Evolutionary conservation across 2,113 vertebrate species (phyloP).

Genomic region (Ahaetulla prasina): DNA sequence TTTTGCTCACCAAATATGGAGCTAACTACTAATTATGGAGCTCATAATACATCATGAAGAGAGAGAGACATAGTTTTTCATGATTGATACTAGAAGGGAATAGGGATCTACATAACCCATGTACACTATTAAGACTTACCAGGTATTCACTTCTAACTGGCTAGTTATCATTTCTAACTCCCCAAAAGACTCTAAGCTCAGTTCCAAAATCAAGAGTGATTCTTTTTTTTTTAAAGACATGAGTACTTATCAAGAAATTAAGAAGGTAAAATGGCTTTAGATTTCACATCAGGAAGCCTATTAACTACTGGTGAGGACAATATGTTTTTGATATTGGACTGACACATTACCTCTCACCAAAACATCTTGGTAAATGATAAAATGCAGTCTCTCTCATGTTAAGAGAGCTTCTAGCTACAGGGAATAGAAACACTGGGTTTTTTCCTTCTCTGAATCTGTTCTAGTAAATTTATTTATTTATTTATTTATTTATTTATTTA

Average conservation of each 20-base stretch:
- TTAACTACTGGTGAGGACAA: constrained; percentile 52
- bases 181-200: constrained; percentile 20
- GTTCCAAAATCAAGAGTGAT: background rate
- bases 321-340: constrained; percentile 43
- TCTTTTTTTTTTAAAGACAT: constrained; percentile 31
- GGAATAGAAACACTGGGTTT: background rate
- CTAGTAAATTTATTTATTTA: no score
- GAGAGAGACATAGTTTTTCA: background rate
- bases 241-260: constrained; percentile 30
- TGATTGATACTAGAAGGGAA: background rate
- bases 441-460: background rate
- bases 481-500: no score
- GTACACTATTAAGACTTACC: background rate
- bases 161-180: background rate
- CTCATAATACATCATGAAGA: background rate
- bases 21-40: background rate
- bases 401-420: constrained; percentile 16
- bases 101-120: background rate
- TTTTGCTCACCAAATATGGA: background rate
- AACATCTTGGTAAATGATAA: constrained; percentile 28
- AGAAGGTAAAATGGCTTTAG: constrained; percentile 45
- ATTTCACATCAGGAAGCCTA: constrained; percentile 44
- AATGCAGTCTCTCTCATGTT: constrained; percentile 23
- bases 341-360: constrained; percentile 25
- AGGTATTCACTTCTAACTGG: background rate